A percentile compares a stretch with the other conserved stretches of the same genome.
These are phyloP conservation scores for Gallinago solitaria DNA, from an alignment of 2,797 vertebrate genomes.

Conservation along the genomic window DNA sequence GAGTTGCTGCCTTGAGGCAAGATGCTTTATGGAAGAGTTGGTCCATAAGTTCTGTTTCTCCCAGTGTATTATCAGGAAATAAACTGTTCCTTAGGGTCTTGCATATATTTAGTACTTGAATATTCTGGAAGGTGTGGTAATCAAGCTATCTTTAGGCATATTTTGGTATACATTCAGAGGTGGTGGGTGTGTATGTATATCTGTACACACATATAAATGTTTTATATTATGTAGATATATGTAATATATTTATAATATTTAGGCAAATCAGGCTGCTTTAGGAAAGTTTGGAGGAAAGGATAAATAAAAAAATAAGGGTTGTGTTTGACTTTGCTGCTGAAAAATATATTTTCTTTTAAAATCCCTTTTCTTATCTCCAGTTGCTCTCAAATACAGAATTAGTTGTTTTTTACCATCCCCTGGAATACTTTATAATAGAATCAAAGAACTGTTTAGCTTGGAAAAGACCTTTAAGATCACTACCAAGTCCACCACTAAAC, in stretches of 20 bases:
- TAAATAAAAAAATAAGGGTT: not conserved
- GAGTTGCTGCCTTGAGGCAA: not conserved
- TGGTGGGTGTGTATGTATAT: not conserved
- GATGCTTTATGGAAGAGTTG: not conserved
- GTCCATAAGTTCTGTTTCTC: not conserved
- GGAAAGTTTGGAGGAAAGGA: not conserved
- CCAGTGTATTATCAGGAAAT: not conserved
- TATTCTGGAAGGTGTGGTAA: not conserved
- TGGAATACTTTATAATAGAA: not conserved
- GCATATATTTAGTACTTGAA: not conserved
- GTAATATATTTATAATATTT: not conserved
- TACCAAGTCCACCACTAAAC: not conserved
- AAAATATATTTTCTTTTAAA: not conserved
- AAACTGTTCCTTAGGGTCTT: not conserved
- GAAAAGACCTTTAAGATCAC: not conserved
- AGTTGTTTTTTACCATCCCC: not conserved
- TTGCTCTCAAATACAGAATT: not conserved
- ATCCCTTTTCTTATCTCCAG: not conserved
- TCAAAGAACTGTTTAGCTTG: not conserved
- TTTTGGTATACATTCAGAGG: fast-evolving
- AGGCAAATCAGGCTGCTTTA: not conserved
- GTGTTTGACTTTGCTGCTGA: not conserved
- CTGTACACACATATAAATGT: not conserved
- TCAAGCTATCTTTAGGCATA: not conserved
- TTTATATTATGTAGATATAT: not conserved